Base-by-base conservation (phyloP, 2,797 vertebrate genomes). In the Capromys pilorides region DNA sequence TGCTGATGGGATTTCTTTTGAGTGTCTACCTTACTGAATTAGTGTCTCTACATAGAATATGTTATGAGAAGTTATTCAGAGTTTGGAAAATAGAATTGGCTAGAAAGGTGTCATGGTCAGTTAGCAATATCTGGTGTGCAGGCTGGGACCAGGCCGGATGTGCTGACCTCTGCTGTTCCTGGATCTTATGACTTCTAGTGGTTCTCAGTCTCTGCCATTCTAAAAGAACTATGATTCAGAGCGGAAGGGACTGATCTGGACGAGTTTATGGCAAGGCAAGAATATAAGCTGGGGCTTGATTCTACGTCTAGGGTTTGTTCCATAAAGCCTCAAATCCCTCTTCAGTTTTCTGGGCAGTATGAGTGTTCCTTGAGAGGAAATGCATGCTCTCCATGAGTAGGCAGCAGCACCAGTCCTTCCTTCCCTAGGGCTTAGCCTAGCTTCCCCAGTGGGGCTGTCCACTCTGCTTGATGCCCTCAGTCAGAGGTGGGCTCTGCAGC, bases 131-230 rank as follows among this genome's bases (percentile, higher is more conserved):
- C 19, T 57, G 69, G 28, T 0, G 0, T 62, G 45, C 36, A 75
- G 57, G 28, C 64, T 80, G 31, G 16, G 13, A 8, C 21, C 51
- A 18, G 0, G 13, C 6, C 33, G 67, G 28, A 19, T 31, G 7
- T 85, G 45, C 57, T 59, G 54, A 54, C 39, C 28, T 64, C 89
- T 51, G 28, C 10, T 1, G 16, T 86, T 93, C 73, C 26, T 94
- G 26, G 71, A 75, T 73, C 78, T 66, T 14, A 66, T 51, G 9
- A 12, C 39, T 94, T 73, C 2, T 49, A 69, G 61, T 49, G 82
- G 21, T 28, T 87, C 57, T 77, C 36, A 84, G 95, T 73, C 59
- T 94, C 36, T 87, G 49, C 59, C 64, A 45, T 91, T 87, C 39
- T 69, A 77, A 71, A 85, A 80, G n/a, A 87, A 62, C 57, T 31